Conservation (phyloP, 2,797 vertebrate species). For the Melanotaenia pygmaea region DNA sequence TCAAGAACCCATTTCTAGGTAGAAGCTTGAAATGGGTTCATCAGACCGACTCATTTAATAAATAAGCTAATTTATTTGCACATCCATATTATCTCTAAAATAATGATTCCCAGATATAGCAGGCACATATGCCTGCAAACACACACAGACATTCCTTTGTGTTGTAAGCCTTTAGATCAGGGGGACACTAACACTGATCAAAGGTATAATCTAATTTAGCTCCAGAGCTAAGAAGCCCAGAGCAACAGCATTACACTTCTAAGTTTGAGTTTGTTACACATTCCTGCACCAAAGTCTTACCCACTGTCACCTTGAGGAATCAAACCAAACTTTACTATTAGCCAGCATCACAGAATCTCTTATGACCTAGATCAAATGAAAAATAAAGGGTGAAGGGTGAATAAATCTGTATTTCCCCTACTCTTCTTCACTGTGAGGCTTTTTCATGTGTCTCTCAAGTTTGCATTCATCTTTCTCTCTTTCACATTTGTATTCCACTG, state of each 20-base stretch:
- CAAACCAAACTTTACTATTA: slow-evolving; percentile 54
- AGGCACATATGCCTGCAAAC: slow-evolving; percentile 2
- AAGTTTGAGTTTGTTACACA: slow-evolving; percentile 72
- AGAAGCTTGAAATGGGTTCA: not conserved
- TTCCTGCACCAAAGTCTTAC: slow-evolving; percentile 65
- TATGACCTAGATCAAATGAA: slow-evolving; percentile 52
- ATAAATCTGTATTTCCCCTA: slow-evolving; percentile 5
- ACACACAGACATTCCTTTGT: slow-evolving; percentile 27
- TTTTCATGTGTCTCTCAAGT: slow-evolving; percentile 8
- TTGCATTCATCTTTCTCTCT: slow-evolving; percentile 19
- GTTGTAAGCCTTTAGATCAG: slow-evolving; percentile 62
- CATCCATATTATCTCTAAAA: slow-evolving; percentile 8
- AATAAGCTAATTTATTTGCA: not conserved
- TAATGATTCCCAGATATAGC: slow-evolving; percentile 1
- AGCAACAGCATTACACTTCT: slow-evolving; percentile 73
- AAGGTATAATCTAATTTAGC: slow-evolving; percentile 77
- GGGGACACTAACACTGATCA: slow-evolving; percentile 64
- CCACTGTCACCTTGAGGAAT: slow-evolving; percentile 54
- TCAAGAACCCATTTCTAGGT: slow-evolving; percentile 35
- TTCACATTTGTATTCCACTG: slow-evolving; percentile 39
- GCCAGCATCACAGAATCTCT: slow-evolving; percentile 39
- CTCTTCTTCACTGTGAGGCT: slow-evolving; percentile 1
- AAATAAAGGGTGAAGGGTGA: slow-evolving; percentile 33
- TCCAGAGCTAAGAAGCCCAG: slow-evolving; percentile 72
- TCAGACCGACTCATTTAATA: not conserved